Evolutionary conservation across 2,888 invertebrate species (phyloP), one percentile per base, ranked within the genome.

Genomic region (Argyresthia goedartella): DNA sequence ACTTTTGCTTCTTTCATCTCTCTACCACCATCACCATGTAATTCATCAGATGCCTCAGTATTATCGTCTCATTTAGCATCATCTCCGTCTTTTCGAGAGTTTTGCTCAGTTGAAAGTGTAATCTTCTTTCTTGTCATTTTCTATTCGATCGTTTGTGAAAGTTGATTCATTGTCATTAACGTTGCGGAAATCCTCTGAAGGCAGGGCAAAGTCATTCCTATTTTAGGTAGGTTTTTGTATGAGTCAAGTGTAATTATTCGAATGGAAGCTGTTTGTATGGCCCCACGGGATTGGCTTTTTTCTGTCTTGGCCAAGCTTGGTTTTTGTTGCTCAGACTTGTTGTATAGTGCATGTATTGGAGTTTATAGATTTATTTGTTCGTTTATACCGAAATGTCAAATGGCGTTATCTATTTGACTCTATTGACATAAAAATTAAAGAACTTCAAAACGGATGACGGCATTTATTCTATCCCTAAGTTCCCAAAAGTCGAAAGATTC

Each of bases 261-360:
- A 49, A 25, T 41, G 69, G 72, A 66, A 67, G 79, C 76, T 77
- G 62, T 65, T 65, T 71, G 69, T 68, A 72, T 82, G 76, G 84
- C 81, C 25, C n/a, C 69, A 66, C 66, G 69, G 66, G 71, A 69
- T 67, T 73, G 62, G 82, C 82, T 85, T 84, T 41, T 71, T 78
- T 76, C 65, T 81, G 77, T 77, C 78, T 84, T 84, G 81, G 84
- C 82, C 73, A 60, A 69, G 84, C 84, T 86, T 81, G 42, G 56
- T 65, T 82, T 84, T 64, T 60, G 69, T 85, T 86, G 85, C 85
- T 58, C 56, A 67, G 61, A 61, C 62, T 65, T 62, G 6, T 25
- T 25, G 63, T 39, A 44, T 81, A 82, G 78, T 81, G 84, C 85
- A 84, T 84, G 84, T 53, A 57, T 57, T 56, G 43, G 10, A 25